Evolutionary conservation across 2,113 vertebrate species (phyloP).

Genomic region (Heterocephalus glaber): DNA sequence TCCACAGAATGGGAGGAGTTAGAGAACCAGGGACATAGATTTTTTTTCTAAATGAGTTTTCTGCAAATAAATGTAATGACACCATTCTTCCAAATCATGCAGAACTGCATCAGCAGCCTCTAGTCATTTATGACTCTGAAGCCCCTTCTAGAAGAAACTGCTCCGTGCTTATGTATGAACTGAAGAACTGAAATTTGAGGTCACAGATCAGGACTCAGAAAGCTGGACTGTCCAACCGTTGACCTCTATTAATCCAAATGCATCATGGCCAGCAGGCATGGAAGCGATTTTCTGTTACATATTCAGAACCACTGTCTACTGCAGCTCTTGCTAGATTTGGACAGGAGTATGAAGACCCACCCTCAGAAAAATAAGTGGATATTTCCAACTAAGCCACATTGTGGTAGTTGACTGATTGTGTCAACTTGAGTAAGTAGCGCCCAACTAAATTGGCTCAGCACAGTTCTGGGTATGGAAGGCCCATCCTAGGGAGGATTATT

Average conservation of each 20-base stretch:
- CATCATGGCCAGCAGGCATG: not conserved
- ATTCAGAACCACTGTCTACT: not conserved
- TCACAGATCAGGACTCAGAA: not conserved
- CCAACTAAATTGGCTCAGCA: not conserved
- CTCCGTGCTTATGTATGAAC: not conserved
- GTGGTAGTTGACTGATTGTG: not conserved
- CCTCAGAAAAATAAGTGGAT: not conserved
- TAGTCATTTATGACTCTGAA: not conserved
- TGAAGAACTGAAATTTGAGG: not conserved
- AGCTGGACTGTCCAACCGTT: not conserved
- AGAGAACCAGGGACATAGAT: not conserved
- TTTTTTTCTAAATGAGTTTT: not conserved
- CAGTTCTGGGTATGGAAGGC: not conserved
- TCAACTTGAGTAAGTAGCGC: not conserved
- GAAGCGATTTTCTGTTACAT: not conserved
- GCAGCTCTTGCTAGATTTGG: not conserved
- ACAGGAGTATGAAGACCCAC: not conserved
- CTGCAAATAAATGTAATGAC: slow-evolving; percentile 21
- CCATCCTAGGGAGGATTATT: not conserved
- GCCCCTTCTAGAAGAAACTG: not conserved
- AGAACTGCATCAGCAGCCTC: not conserved
- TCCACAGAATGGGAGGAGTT: not conserved
- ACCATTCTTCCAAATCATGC: not conserved
- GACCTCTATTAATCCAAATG: not conserved
- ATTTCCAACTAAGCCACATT: not conserved